Conservation (phyloP, 2,888 invertebrate genomes). For the Phania funesta region DNA sequence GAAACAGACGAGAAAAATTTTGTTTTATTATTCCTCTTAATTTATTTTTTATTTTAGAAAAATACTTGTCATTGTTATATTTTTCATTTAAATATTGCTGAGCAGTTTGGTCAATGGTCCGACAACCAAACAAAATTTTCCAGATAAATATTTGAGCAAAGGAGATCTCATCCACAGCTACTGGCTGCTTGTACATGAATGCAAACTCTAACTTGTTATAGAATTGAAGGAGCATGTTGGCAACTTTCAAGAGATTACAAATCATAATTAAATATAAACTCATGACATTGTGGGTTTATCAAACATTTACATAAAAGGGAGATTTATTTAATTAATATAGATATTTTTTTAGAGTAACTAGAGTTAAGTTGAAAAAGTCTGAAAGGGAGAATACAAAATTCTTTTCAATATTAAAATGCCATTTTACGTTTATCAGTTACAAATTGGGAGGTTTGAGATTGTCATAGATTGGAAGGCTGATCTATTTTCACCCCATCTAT, state of each 20-base stretch:
- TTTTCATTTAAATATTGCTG: constrained; percentile 53
- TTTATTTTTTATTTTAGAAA: constrained; percentile 36
- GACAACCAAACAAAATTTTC: constrained; percentile 19
- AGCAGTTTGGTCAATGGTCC: constrained; percentile 48
- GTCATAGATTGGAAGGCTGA: too few relatives aligned
- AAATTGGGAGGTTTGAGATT: too few relatives aligned
- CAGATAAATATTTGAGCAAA: constrained; percentile 9
- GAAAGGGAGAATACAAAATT: too few relatives aligned
- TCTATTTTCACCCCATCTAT: too few relatives aligned
- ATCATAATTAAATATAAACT: constrained; percentile 44
- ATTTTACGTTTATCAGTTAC: too few relatives aligned
- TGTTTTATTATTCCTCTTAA: too few relatives aligned
- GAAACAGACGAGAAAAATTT: constrained; percentile 6
- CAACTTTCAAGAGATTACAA: constrained; percentile 42
- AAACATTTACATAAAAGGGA: not conserved
- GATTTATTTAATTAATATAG: constrained; percentile 19
- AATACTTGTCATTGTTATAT: not conserved
- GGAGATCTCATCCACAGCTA: not conserved
- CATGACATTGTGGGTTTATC: constrained; percentile 20
- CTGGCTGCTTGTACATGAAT: not conserved
- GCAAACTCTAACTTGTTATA: not conserved
- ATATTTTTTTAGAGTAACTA: too few relatives aligned
- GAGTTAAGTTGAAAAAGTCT: too few relatives aligned
- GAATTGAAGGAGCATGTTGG: constrained; percentile 16
- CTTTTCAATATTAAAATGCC: too few relatives aligned